Evolutionary conservation across 2,797 vertebrate genomes (phyloP).

Genomic region (Threskiornis aethiopicus): DNA sequence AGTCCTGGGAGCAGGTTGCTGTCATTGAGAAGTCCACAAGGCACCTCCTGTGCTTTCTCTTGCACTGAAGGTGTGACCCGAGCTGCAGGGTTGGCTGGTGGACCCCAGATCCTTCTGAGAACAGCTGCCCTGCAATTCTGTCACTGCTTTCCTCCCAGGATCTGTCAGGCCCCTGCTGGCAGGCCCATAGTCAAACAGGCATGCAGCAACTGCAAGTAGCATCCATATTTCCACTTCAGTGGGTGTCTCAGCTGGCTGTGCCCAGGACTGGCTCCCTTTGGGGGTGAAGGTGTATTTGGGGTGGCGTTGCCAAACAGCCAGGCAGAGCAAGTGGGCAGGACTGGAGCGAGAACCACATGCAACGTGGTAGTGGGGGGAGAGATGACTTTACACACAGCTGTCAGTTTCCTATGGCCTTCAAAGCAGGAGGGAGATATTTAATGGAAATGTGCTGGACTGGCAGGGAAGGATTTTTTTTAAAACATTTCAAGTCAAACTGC

Average conservation of each 20-base stretch:
- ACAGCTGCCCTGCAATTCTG: background rate
- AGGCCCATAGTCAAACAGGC: background rate
- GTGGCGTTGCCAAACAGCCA: background rate
- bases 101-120: background rate
- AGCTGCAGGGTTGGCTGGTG: background rate
- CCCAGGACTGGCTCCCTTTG: background rate
- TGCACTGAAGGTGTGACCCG: background rate
- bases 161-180: background rate
- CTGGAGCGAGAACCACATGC: background rate
- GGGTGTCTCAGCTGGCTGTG: background rate
- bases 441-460: background rate
- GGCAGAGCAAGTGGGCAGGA: background rate
- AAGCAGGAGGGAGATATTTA: background rate
- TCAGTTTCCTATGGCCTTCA: background rate
- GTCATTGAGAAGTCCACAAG: background rate
- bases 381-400: background rate
- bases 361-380: background rate
- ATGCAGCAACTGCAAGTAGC: background rate
- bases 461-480: background rate
- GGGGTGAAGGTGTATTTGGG: background rate
- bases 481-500: background rate
- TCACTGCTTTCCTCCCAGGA: background rate
- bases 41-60: background rate
- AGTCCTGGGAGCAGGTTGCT: background rate
- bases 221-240: background rate